Evolutionary conservation across 1,140 invertebrate species (phyloP), one percentile per base, ranked within the genome.

Genomic region (Arion vulgaris): DNA sequence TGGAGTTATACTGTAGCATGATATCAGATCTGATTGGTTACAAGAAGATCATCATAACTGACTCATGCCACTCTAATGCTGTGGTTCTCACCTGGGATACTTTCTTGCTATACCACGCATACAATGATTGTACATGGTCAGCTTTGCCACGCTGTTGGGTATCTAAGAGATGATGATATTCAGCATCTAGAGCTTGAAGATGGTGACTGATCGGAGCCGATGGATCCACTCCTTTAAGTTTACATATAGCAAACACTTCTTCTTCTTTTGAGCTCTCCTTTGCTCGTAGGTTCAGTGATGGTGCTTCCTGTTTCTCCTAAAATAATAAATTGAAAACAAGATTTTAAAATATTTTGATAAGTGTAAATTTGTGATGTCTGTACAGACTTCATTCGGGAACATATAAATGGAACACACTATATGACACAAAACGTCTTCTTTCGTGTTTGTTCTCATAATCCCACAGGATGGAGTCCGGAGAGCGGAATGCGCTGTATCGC

Each of bases 171-270:
- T 88, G 85, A 72, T 92, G 91, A 81, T 91, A 92, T 82, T 92
- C 91, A 73, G 87, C 83, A 81, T 92, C 91, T 74, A 92, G 88
- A 19, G 91, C 91, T 75, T 91, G 91, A 53, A 92, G 86, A 45
- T 92, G 88, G 17, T 89, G 85, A 28, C 89, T 85, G 7, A 91
- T 85, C 0, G 90, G 90, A 38, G 90, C 89, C n/a, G 86, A 82
- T 0, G 78, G 69, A 15, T 90, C 88, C 2, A 91, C 89, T 0
- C 90, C 90, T 76, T 86, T 87, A 28, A 92, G 82, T 82, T 91
- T 88, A 86, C 90, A 91, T 36, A 92, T 92, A n/a, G 91, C 91
- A 80, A 83, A 86, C 83, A 88, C 89, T 82, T 92, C 91, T 66
- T 92, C 91, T 69, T 87, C 86, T 78, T 91, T 92, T 17, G 90